Evolutionary conservation across 2,888 invertebrate species (phyloP), one percentile per base, ranked within the genome.

Genomic region (Galeruca laticollis): DNA sequence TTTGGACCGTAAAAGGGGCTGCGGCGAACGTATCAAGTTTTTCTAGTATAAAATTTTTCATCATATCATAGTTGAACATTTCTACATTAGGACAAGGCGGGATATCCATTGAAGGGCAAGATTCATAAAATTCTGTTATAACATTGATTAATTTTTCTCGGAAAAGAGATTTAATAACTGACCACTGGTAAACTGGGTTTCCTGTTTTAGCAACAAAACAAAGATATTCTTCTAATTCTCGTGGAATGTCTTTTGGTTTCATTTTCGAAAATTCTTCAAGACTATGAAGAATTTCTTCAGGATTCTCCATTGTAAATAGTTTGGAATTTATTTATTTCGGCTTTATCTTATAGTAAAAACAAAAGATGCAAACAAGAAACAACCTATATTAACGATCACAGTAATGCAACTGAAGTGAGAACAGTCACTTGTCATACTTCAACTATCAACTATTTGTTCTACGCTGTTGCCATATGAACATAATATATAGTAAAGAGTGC

Each of bases 1-100:
- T 90, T 85, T 98, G 98, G 75, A 98, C 93, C 18, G 98, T 98
- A 82, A 98, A 98, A 0, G 98, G 98, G 8, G 98, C 97, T 61
- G 96, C 94, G 49, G 90, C 90, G 83, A 96, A 96, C 0, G 92
- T 90, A 80, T 96, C 95, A 9, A 96, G 86, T 66, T 94, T 91
- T 81, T 95, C 95, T 63, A 95, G 84, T 64, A 95, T 88, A 80
- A 92, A 92, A 70, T 91, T 92, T 82, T 94, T 95, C 94, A 96
- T 94, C 33, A 91, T 91, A 79, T 96, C 95, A 83, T 94, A 97
- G 84, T 94, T 94, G 81, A 96, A 96, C 40, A 94, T 91, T 82
- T 97, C 96, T 64, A 96, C 95, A 84, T 97, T 97, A 0, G 96
- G 96, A 82, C 94, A 94, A 11, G 94, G 92, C 40, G 95, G 92